phyloP scores from a whole-genome alignment of 2,888 invertebrate species.

The Colostygia pectinataria region DNA sequence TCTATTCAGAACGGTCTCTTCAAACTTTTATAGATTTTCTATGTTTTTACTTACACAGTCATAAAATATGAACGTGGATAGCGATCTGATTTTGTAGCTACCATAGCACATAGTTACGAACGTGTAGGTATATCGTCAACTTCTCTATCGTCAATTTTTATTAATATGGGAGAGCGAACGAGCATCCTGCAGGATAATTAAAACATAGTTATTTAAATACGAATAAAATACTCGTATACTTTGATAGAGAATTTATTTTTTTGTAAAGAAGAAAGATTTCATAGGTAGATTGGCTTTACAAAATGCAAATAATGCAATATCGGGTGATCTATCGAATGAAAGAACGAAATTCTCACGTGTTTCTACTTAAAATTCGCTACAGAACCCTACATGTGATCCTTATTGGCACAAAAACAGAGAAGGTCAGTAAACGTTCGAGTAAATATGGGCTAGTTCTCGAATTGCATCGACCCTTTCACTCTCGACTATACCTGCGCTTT shows the following conservation, averaged over 20 bases:
- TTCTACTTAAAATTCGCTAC: slow-evolving; percentile 66
- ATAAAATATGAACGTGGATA: not conserved
- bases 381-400: slow-evolving; percentile 65
- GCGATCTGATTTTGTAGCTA: not conserved
- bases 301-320: slow-evolving; percentile 73
- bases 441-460: slow-evolving; percentile 76
- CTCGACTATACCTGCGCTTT: slow-evolving; percentile 80
- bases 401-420: slow-evolving; percentile 62
- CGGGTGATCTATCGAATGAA: slow-evolving; percentile 52
- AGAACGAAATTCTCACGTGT: slow-evolving; percentile 76
- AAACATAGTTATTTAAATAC: too few species aligned
- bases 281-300: slow-evolving; percentile 30
- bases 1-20: slow-evolving; percentile 3
- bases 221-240: too few species aligned
- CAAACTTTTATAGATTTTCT: not conserved
- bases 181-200: too few species aligned
- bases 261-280: slow-evolving; percentile 20
- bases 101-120: slow-evolving; percentile 1
- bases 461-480: slow-evolving; percentile 83
- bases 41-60: not conserved
- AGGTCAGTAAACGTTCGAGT: slow-evolving; percentile 66
- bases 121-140: too few species aligned
- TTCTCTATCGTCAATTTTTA: too few species aligned
- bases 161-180: too few species aligned
- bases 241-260: not conserved